Conservation (phyloP, 2,113 vertebrate species). For the Daubentonia madagascariensis region DNA sequence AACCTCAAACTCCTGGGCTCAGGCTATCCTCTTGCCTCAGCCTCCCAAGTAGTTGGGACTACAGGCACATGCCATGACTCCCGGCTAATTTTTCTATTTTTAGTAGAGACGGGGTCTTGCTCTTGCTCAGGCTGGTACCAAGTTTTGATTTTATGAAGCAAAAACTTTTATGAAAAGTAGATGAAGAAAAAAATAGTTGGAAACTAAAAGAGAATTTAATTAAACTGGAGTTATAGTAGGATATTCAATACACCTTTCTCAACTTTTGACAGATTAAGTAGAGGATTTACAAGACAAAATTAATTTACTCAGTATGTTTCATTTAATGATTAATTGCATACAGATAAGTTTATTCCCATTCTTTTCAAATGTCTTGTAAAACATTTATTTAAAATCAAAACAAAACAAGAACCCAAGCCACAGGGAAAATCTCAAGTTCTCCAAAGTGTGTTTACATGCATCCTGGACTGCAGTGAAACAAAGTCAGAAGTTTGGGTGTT, state of each 20-base stretch:
- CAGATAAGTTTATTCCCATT: neutral
- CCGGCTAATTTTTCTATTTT: no score
- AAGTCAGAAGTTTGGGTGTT: neutral
- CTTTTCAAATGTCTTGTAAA: neutral
- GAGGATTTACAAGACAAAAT: neutral
- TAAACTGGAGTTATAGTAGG: neutral
- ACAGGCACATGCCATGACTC: no score
- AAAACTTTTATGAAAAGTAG: neutral
- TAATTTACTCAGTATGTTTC: neutral
- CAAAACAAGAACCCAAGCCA: neutral
- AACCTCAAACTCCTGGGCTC: no score
- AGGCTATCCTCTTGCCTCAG: no score
- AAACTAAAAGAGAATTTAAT: neutral
- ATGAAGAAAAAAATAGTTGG: neutral
- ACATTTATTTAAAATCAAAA: neutral
- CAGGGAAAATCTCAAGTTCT: neutral
- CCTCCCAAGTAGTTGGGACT: no score
- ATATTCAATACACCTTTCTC: neutral
- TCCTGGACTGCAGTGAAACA: neutral
- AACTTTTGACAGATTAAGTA: neutral
- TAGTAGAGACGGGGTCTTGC: no score
- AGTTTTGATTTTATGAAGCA: neutral
- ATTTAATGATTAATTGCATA: neutral
- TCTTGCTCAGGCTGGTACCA: no score
- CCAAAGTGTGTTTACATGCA: neutral